phyloP scores from a whole-genome alignment of 2,888 invertebrate genomes.

The Boloria selene region DNA sequence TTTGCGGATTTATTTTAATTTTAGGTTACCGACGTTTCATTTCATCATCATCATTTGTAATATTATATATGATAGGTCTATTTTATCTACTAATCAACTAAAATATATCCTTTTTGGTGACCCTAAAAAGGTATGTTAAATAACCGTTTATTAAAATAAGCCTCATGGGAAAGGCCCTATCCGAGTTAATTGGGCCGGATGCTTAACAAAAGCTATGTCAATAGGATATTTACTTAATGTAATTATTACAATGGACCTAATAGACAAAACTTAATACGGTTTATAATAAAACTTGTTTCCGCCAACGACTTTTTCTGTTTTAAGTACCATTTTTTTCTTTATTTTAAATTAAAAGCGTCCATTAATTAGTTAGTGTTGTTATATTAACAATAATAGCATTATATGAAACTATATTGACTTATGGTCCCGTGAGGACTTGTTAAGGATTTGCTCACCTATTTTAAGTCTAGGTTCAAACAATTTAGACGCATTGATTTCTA shows the following conservation, averaged over 20 bases:
- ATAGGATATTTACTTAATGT: constrained; percentile 8
- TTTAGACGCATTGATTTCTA: too few species aligned
- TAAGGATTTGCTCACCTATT: too few species aligned
- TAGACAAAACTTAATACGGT: not conserved
- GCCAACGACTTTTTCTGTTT: not conserved
- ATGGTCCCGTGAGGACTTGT: too few species aligned
- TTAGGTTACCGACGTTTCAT: too few species aligned
- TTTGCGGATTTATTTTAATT: too few species aligned
- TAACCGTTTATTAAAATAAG: constrained; percentile 30
- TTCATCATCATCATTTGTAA: too few species aligned
- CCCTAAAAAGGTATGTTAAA: constrained; percentile 27
- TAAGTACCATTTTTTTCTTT: not conserved
- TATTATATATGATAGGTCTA: too few species aligned
- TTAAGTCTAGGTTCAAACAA: too few species aligned
- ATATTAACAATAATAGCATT: too few species aligned
- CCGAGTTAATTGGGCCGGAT: constrained; percentile 30
- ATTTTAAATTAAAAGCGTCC: too few species aligned
- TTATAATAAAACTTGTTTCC: not conserved
- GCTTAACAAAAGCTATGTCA: constrained; percentile 25
- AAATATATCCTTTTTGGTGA: constrained; percentile 18
- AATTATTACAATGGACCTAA: not conserved
- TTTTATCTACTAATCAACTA: constrained; percentile 15
- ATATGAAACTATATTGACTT: too few species aligned
- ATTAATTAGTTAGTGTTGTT: too few species aligned
- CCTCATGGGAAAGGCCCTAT: constrained; percentile 28